A percentile compares a stretch with the other conserved stretches of the same genome.
phyloP scores from a whole-genome alignment of 2,888 invertebrate genomes.

The Drosophila meridionalis region DNA sequence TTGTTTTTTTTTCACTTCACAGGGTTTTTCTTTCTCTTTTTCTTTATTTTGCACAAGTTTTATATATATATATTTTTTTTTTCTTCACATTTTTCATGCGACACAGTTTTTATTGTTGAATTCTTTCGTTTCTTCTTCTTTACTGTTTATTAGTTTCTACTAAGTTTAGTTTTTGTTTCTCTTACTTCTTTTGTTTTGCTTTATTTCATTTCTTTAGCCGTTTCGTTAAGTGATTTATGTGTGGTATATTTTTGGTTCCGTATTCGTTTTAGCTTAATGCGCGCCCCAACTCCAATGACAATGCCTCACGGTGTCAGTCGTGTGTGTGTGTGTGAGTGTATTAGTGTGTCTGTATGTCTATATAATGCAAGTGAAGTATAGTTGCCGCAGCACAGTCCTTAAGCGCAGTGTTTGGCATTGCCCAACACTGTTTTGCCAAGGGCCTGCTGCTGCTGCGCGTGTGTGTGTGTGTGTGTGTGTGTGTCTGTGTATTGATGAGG shows the following conservation, averaged over 20 bases:
- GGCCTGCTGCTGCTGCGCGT: not conserved
- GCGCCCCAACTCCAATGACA: constrained; percentile 84
- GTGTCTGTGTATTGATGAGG: constrained; percentile 4
- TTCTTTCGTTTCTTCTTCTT: not conserved
- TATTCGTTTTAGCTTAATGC: constrained; percentile 64
- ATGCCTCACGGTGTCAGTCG: constrained; percentile 27
- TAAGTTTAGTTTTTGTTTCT: constrained; percentile 5
- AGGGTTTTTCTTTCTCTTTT: not conserved
- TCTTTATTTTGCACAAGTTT: not conserved
- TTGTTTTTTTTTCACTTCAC: constrained; percentile 6
- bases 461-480: constrained; percentile 27
- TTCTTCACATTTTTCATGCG: constrained; percentile 1
- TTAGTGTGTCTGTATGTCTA: not conserved
- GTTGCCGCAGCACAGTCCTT: constrained; percentile 15
- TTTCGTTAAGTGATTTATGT: constrained; percentile 3
- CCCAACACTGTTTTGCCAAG: not conserved
- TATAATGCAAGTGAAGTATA: constrained; percentile 23
- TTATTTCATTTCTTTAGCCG: constrained; percentile 32
- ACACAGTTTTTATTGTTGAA: not conserved
- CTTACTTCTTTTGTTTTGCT: constrained; percentile 5
- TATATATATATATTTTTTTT: not conserved
- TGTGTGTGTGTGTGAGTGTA: constrained; percentile 17
- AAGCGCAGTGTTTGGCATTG: not conserved
- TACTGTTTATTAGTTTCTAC: constrained; percentile 5
- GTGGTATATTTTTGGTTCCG: constrained; percentile 4